Percentiles rank a stretch among this genome's conserved stretches.
Conservation (phyloP, 2,113 vertebrate species). For the Pluvianellus socialis region DNA sequence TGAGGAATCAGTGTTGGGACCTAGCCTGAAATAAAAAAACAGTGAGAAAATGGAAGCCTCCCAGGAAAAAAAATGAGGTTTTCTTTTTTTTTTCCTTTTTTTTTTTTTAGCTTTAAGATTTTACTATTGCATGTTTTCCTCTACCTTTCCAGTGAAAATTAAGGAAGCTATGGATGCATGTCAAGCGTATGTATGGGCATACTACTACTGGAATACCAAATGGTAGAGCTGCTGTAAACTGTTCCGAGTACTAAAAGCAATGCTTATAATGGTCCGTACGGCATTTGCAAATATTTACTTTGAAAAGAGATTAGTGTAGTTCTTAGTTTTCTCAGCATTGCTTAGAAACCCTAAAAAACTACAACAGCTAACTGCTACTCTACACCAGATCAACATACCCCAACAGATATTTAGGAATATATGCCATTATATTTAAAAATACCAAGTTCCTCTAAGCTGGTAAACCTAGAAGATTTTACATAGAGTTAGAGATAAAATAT, state of each 20-base stretch:
- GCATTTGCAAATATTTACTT: conserved; percentile 59
- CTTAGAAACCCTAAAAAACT: conserved; percentile 72
- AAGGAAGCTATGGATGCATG: conserved; percentile 52
- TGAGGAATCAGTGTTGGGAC: conserved; percentile 33
- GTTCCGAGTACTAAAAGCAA: conserved; percentile 46
- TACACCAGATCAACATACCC: conserved; percentile 68
- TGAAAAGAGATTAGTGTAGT: conserved; percentile 46
- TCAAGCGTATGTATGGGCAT: conserved; percentile 1
- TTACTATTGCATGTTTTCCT: not conserved
- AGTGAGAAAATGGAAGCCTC: conserved; percentile 57
- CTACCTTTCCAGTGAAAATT: conserved; percentile 35
- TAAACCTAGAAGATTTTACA: conserved; percentile 73
- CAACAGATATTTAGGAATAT: conserved; percentile 74
- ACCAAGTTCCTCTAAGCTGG: conserved; percentile 65
- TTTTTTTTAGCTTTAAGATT: not conserved
- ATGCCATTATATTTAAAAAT: conserved; percentile 75
- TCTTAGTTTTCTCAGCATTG: conserved; percentile 70
- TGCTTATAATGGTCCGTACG: conserved; percentile 49
- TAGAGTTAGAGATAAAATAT: conserved; percentile 65
- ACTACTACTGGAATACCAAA: conserved; percentile 49
- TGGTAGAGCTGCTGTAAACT: conserved; percentile 45
- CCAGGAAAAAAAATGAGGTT: not conserved
- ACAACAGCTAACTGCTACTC: conserved; percentile 70
- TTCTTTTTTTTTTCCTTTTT: not conserved
- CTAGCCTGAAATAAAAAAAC: conserved; percentile 35